Base-by-base conservation (phyloP, 2,888 invertebrate genomes). In the Diadegma fenestrale region DNA sequence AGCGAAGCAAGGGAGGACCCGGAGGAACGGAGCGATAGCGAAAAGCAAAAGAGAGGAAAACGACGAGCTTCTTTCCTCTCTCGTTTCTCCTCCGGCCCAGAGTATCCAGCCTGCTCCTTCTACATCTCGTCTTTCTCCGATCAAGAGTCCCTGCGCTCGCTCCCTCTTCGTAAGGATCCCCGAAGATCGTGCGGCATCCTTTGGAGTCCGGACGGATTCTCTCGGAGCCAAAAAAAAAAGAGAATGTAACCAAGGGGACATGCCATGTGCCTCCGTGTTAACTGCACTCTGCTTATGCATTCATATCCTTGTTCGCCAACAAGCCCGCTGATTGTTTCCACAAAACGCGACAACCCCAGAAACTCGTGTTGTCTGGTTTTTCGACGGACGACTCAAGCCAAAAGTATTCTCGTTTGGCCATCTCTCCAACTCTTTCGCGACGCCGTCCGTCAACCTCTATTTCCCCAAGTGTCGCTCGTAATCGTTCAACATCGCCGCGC, bases 301-400 rank as follows among this genome's bases (percentile, higher is more conserved):
- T 93, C 92, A 93, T 93, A 92, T 93, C 90, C 92, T 90, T 93
- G 92, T 91, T 92, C 89, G 89, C 89, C 90, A 91, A 90, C 90
- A 89, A 64, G 45, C 88, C 89, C 88, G 88, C 90, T 91, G 92
- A 93, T 92, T 92, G 93, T 93, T 93, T 92, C 91, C 93, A 93
- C 91, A 92, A 92, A 93, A 92, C 90, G 90, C 90, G 89, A 92
- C 91, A 91, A 91, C 89, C 80, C 85, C 68, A 82, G 88, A 88
- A 77, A 88, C 89, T 89, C 89, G 90, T 90, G 91, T 89, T 88
- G 89, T 88, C 90, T 87, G 89, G 88, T 91, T 92, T 92, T 92
- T 91, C 90, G 89, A 83, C 54, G 66, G 66, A 45, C 68, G 64
- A 51, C 19, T n/a, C 30, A 64, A 33, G 63, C 75, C 48, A 33